Evolutionary conservation across 1,140 invertebrate genomes (phyloP).

Genomic region (Rhizoglyphus robini): DNA sequence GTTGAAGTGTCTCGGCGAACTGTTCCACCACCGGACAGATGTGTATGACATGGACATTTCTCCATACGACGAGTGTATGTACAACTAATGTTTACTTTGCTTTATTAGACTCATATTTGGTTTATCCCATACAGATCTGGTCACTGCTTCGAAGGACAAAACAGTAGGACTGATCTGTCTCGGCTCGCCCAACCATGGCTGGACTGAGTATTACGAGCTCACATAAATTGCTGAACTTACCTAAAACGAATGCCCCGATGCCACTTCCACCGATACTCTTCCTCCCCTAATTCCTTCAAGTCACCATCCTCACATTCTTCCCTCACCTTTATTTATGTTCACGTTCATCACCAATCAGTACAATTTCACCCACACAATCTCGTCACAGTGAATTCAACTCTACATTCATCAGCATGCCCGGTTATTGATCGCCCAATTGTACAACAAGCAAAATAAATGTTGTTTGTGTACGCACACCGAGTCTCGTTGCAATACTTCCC

Average conservation of each 20-base stretch:
- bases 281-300: neutral
- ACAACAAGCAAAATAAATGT: no score
- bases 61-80: slow-evolving; percentile 41
- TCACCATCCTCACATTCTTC: neutral
- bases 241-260: slow-evolving; percentile 52
- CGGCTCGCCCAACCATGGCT: slow-evolving; percentile 41
- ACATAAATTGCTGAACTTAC: slow-evolving; percentile 30
- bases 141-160: slow-evolving; percentile 41
- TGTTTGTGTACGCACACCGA: no score
- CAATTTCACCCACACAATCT: no score
- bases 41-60: slow-evolving; percentile 43
- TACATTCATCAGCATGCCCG: no score
- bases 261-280: neutral
- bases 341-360: no score
- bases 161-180: slow-evolving; percentile 40
- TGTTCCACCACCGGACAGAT: slow-evolving; percentile 39
- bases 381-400: no score
- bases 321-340: neutral
- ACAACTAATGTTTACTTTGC: slow-evolving; percentile 6
- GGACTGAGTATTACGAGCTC: slow-evolving; percentile 40
- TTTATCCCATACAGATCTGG: slow-evolving; percentile 34
- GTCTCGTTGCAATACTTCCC: no score
- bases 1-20: slow-evolving; percentile 39
- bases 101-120: no score
- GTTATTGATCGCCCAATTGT: no score